Base-by-base conservation (phyloP, 2,113 vertebrate genomes). In the Urocynchramus pylzowi region DNA sequence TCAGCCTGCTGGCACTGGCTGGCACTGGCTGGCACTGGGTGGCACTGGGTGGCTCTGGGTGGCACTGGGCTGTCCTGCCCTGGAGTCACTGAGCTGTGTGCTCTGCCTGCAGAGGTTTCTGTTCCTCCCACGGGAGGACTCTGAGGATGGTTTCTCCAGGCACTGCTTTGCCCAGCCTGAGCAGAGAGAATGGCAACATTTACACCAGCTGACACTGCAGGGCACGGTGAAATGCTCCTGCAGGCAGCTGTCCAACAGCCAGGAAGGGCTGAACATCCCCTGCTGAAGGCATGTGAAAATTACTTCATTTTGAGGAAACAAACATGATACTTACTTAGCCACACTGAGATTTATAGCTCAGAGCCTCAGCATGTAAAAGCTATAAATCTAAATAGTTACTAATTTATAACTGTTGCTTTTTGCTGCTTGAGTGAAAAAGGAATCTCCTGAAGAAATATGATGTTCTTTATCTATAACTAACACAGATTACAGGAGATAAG, bases 341-440 rank as follows among this genome's bases (percentile, higher is more conserved):
- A 22, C 21, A 17, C 7, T 10, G 64, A 83, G 89, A 91, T 59
- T 90, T 95, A 85, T 14, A 37, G 54, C 7, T 54, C 53, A 57
- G 26, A 84, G 53, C 64, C 75, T 65, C 67, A n/a, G 73, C 59
- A 33, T 15, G 73, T 23, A 57, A 89, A 85, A 80, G 39, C 76
- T 33, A 17, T 61, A 84, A 84, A 87, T 94, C 69, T 33, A 54
- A 90, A 90, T 2, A 86, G 68, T 73, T 52, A n/a, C 78, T 93
- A 90, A 94, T 94, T 92, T 94, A 15, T 59, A 89, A 85, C 61
- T 45, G 59, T 65, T 61, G 64, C 60, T 76, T 87, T 95, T 73
- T 94, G 80, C 74, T 90, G 67, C 53, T 90, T 23, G 96, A 91
- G 86, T 69, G 42, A 49, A 73, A 88, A 77, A 81, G 21, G 84